Percentiles rank a stretch among this genome's conserved stretches.
phyloP scores from a whole-genome alignment of 2,888 invertebrate genomes.

The Mystacides longicornis region DNA sequence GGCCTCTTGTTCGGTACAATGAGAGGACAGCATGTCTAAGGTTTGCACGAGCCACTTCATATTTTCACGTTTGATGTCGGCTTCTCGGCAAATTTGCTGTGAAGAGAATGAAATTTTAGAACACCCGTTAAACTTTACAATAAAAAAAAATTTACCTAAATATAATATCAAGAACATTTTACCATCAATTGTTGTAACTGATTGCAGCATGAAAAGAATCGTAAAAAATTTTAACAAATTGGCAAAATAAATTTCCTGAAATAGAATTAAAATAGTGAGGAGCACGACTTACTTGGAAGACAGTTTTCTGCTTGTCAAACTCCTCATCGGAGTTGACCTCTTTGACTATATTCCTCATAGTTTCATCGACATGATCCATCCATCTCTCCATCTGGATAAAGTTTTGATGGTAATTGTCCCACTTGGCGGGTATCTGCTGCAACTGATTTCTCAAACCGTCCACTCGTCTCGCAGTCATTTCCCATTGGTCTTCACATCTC shows the following conservation, averaged over 20 bases:
- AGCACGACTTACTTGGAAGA: conserved; percentile 65
- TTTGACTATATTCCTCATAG: conserved; percentile 73
- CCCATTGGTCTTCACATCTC: conserved; percentile 70
- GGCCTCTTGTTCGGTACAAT: conserved; percentile 74
- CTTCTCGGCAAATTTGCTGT: conserved; percentile 84
- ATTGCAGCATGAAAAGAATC: background rate
- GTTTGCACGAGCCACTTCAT: conserved; percentile 95
- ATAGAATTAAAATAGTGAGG: conserved; percentile 2
- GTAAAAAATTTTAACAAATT: background rate
- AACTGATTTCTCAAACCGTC: conserved; percentile 64
- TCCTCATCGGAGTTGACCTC: conserved; percentile 82
- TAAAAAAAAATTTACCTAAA: background rate
- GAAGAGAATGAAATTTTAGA: conserved; percentile 25
- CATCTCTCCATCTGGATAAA: conserved; percentile 77
- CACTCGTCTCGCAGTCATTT: conserved; percentile 60
- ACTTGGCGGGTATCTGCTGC: conserved; percentile 83
- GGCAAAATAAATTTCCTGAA: background rate
- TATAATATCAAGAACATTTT: background rate
- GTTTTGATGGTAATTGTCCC: conserved; percentile 78
- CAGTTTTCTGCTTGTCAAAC: conserved; percentile 81
- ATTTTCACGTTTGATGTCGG: conserved; percentile 83
- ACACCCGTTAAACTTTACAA: background rate
- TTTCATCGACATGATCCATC: conserved; percentile 86
- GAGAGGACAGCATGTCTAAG: conserved; percentile 75
- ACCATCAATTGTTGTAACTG: background rate